Evolutionary conservation across 2,797 vertebrate genomes (phyloP).

Genomic region (Onychomys torridus): DNA sequence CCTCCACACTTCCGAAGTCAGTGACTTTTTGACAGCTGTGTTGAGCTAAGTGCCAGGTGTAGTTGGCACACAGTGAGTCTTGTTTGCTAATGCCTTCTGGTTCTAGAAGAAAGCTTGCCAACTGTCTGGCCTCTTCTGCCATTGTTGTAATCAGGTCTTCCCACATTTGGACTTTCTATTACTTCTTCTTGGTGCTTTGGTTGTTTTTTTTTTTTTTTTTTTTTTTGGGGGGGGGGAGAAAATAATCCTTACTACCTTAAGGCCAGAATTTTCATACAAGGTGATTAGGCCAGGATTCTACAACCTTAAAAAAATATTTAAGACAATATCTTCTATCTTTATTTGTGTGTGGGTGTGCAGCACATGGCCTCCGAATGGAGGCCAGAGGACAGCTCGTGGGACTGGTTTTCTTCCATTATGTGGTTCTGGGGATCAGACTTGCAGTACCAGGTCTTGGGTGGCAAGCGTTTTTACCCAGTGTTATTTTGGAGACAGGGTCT

Average conservation of each 20-base stretch:
- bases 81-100: not conserved
- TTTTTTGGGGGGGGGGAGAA: not conserved
- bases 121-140: not conserved
- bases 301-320: not conserved
- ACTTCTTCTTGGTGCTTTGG: not conserved
- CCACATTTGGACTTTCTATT: not conserved
- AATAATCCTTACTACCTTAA: not conserved
- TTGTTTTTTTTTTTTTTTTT: no score
- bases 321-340: not conserved
- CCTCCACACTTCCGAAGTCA: not conserved
- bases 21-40: not conserved
- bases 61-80: not conserved
- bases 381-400: not conserved
- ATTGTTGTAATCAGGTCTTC: not conserved
- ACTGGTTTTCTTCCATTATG: not conserved
- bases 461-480: not conserved
- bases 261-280: not conserved
- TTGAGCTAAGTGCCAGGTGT: not conserved
- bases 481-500: not conserved
- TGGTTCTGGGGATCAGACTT: not conserved
- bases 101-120: not conserved
- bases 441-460: not conserved
- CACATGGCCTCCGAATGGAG: not conserved
- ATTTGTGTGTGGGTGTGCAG: not conserved
- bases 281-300: not conserved